These are phyloP conservation scores for Cheilosia pagana DNA, from an alignment of 2,888 invertebrate species.

Conservation along the genomic window DNA sequence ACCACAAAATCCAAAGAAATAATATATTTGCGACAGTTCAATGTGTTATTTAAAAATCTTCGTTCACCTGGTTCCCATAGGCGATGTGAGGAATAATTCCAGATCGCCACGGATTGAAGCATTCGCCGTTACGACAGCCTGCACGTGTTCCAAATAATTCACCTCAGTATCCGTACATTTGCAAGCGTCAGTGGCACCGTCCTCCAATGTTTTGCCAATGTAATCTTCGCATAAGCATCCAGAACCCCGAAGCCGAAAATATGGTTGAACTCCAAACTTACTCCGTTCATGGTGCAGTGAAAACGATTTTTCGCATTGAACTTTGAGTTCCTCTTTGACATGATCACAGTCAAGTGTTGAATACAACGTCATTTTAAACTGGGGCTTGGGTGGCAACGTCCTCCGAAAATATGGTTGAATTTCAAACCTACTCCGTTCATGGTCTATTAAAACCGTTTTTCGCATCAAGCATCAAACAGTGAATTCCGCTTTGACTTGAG, in stretches of 20 bases:
- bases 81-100: constrained; percentile 97
- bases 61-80: constrained; percentile 96
- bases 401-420: too few species aligned
- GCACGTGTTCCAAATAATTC: constrained; percentile 98
- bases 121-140: constrained; percentile 98
- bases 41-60: constrained; percentile 32
- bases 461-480: too few species aligned
- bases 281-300: constrained; percentile 99
- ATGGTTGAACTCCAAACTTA: constrained; percentile 99
- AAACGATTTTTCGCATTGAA: constrained; percentile 98
- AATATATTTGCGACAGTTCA: constrained; percentile 9
- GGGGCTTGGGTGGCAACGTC: too few species aligned
- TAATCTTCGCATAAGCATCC: constrained; percentile 99
- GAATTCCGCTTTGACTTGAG: too few species aligned
- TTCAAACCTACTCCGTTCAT: too few species aligned
- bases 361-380: constrained; percentile 98
- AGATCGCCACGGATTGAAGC: constrained; percentile 96
- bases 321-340: constrained; percentile 98
- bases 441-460: too few species aligned
- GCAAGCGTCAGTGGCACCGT: constrained; percentile 97
- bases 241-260: constrained; percentile 99
- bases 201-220: constrained; percentile 96
- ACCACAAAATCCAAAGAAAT: constrained; percentile 23
- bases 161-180: constrained; percentile 95
- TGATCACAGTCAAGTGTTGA: constrained; percentile 98